Conservation (phyloP, 2,888 invertebrate species). For the Drosophila mayaguana region DNA sequence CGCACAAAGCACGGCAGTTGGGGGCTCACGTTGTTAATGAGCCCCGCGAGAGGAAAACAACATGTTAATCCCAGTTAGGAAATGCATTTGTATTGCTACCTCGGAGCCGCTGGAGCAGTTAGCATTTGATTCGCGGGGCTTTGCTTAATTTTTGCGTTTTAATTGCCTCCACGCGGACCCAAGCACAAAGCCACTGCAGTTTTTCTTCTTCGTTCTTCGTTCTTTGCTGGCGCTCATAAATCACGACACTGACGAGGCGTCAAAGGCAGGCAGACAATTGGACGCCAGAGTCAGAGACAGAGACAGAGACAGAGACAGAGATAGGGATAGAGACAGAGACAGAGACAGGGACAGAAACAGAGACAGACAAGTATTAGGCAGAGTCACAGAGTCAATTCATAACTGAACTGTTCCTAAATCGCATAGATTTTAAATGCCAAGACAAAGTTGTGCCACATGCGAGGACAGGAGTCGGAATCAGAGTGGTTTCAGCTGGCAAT, state of each 20-base stretch:
- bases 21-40: constrained; percentile 64
- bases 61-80: constrained; percentile 68
- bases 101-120: constrained; percentile 26
- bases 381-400: constrained; percentile 30
- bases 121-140: constrained; percentile 57
- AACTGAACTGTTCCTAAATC: constrained; percentile 44
- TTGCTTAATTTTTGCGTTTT: constrained; percentile 65
- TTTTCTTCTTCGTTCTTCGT: neutral
- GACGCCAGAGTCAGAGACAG: too few species aligned
- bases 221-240: constrained; percentile 47
- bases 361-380: neutral
- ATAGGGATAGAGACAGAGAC: too few species aligned
- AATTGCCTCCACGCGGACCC: constrained; percentile 65
- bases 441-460: constrained; percentile 52
- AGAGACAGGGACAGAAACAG: too few species aligned
- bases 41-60: constrained; percentile 63
- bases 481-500: neutral
- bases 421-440: constrained; percentile 53
- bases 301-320: too few species aligned
- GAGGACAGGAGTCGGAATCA: neutral
- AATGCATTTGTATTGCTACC: constrained; percentile 38
- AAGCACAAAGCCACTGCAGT: constrained; percentile 7
- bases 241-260: constrained; percentile 59
- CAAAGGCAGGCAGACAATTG: constrained; percentile 58
- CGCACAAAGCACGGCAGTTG: neutral